A percentile compares a stretch with the other conserved stretches of the same genome.
phyloP scores from a whole-genome alignment of 2,888 invertebrate species.

The Podabrus alpinus region DNA sequence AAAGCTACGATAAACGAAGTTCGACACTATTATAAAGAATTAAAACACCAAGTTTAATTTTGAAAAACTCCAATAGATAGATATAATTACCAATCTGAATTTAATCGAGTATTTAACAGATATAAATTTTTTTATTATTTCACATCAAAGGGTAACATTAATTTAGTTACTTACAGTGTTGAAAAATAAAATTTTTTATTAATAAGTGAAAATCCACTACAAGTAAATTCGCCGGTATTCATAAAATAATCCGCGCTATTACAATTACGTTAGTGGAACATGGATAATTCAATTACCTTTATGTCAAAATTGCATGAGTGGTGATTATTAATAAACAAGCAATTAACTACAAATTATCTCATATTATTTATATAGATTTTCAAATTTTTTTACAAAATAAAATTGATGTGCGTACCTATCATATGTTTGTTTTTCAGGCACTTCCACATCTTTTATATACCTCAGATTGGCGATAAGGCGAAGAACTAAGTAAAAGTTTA shows the following conservation, averaged over 20 bases:
- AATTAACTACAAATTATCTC: neutral
- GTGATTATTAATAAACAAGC: neutral
- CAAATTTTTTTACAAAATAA: too few species aligned
- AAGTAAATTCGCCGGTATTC: too few species aligned
- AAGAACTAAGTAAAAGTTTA: too few species aligned
- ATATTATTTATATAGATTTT: neutral
- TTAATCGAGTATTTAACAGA: neutral
- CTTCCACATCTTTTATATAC: too few species aligned
- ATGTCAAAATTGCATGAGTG: neutral
- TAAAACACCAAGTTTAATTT: neutral
- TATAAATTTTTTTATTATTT: neutral
- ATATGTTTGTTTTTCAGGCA: too few species aligned
- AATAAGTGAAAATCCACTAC: neutral
- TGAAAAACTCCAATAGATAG: neutral
- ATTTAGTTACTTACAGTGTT: neutral
- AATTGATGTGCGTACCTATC: too few species aligned
- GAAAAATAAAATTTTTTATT: neutral
- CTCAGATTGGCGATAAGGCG: too few species aligned
- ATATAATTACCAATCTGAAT: neutral
- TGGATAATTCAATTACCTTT: neutral
- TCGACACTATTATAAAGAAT: neutral
- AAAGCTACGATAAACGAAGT: conserved; percentile 5
- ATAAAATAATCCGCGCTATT: neutral
- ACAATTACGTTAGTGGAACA: neutral
- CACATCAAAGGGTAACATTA: neutral